Evolutionary conservation across 2,888 invertebrate species (phyloP).

Genomic region (Drosophila kokeensis): DNA sequence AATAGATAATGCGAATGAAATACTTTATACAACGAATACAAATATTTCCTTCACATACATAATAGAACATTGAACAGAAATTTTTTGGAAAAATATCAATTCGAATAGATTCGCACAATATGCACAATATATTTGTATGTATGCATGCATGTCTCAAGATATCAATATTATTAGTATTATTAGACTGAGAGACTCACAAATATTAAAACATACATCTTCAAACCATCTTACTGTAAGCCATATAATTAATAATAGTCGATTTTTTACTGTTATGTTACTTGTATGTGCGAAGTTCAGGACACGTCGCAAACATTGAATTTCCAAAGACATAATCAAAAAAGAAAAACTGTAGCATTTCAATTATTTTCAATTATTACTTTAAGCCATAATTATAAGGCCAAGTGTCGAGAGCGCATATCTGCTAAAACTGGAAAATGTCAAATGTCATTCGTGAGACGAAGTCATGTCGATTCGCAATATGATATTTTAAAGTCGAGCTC

Average conservation of each 20-base stretch:
- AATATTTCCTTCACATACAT: background rate
- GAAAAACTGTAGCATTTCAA: constrained; percentile 29
- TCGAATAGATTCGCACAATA: constrained; percentile 9
- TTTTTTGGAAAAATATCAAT: background rate
- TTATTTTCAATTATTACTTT: background rate
- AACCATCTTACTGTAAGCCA: constrained; percentile 14
- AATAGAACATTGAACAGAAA: background rate
- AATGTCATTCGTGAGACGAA: constrained; percentile 12
- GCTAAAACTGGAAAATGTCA: constrained; percentile 15
- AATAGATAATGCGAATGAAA: constrained; percentile 9
- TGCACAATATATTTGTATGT: constrained; percentile 8
- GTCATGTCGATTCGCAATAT: constrained; percentile 31
- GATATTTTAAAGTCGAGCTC: constrained; percentile 49
- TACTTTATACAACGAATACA: constrained; percentile 31
- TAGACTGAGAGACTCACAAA: constrained; percentile 53
- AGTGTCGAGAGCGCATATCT: constrained; percentile 20
- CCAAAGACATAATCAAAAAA: constrained; percentile 35
- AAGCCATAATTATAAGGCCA: constrained; percentile 22
- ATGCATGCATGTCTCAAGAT: constrained; percentile 11
- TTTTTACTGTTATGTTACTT: constrained; percentile 38
- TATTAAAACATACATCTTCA: constrained; percentile 32
- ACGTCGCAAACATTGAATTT: constrained; percentile 36
- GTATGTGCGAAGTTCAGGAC: constrained; percentile 11
- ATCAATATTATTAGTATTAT: constrained; percentile 33
- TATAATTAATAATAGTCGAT: constrained; percentile 29